phyloP scores from a whole-genome alignment of 2,797 vertebrate genomes.

The Lerista edwardsae region DNA sequence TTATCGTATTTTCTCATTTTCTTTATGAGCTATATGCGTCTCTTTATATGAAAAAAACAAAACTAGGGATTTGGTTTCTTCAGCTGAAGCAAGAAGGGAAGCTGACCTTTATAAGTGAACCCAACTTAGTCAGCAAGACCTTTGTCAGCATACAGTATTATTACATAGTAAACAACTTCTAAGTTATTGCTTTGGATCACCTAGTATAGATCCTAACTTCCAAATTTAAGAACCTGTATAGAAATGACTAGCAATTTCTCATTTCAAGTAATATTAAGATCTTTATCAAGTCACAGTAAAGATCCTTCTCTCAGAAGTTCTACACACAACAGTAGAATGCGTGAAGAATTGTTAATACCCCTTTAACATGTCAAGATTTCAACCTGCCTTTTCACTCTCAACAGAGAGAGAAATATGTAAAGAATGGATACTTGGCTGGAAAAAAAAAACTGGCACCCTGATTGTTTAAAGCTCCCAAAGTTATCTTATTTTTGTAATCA shows the following conservation, averaged over 20 bases:
- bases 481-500: not conserved
- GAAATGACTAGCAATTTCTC: conserved; percentile 54
- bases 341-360: conserved; percentile 56
- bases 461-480: conserved; percentile 21
- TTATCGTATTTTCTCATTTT: conserved; percentile 39
- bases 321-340: conserved; percentile 72
- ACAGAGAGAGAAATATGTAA: conserved; percentile 21
- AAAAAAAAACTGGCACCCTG: conserved; percentile 38
- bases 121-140: conserved; percentile 50
- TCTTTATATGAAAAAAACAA: conserved; percentile 44
- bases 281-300: conserved; percentile 64
- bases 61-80: conserved; percentile 58
- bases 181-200: conserved; percentile 77
- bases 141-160: conserved; percentile 56
- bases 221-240: conserved; percentile 43
- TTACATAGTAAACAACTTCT: conserved; percentile 54
- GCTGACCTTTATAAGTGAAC: conserved; percentile 39
- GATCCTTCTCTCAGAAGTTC: conserved; percentile 70
- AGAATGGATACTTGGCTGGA: conserved; percentile 26
- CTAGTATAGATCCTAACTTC: conserved; percentile 48
- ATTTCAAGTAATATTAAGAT: conserved; percentile 76
- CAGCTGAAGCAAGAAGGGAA: conserved; percentile 54
- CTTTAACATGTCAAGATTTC: conserved; percentile 50
- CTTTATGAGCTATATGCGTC: conserved; percentile 41
- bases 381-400: conserved; percentile 47